Evolutionary conservation across 92 coral and sea anemone genomes (phyloP).

Genomic region (Porites cylindrica): DNA sequence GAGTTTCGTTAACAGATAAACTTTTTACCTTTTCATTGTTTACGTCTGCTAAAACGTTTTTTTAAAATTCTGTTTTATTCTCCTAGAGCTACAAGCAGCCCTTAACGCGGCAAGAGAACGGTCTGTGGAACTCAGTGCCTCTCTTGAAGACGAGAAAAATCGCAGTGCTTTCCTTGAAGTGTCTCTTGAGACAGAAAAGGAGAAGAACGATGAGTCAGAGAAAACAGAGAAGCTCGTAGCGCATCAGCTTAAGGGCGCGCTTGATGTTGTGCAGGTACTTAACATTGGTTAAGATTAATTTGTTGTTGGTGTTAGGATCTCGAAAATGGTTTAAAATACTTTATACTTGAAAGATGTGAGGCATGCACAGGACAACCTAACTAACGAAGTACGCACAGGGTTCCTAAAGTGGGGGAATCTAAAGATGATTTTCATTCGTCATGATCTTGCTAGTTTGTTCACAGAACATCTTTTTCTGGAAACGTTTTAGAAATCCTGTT

Average conservation of each 20-base stretch:
- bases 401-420: too few species aligned
- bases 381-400: too few species aligned
- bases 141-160: constrained; percentile 89
- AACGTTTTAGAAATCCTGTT: too few species aligned
- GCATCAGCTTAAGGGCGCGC: constrained; percentile 85
- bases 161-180: constrained; percentile 69
- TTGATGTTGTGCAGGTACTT: constrained; percentile 94
- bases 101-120: constrained; percentile 80
- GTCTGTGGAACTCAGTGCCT: constrained; percentile 80
- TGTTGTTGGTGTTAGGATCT: too few species aligned
- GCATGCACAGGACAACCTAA: too few species aligned
- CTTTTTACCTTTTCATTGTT: too few species aligned
- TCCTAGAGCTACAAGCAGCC: constrained; percentile 88
- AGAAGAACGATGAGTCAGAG: constrained; percentile 55
- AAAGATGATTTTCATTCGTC: too few species aligned
- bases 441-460: too few species aligned
- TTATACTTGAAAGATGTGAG: too few species aligned
- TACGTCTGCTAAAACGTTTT: background rate
- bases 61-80: background rate
- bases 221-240: constrained; percentile 86
- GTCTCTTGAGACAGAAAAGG: constrained; percentile 76
- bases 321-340: too few species aligned
- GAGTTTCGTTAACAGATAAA: background rate
- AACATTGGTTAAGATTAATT: background rate
- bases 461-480: too few species aligned